Evolutionary conservation across 2,113 vertebrate species (phyloP).

Genomic region (Phaethornis superciliosus): DNA sequence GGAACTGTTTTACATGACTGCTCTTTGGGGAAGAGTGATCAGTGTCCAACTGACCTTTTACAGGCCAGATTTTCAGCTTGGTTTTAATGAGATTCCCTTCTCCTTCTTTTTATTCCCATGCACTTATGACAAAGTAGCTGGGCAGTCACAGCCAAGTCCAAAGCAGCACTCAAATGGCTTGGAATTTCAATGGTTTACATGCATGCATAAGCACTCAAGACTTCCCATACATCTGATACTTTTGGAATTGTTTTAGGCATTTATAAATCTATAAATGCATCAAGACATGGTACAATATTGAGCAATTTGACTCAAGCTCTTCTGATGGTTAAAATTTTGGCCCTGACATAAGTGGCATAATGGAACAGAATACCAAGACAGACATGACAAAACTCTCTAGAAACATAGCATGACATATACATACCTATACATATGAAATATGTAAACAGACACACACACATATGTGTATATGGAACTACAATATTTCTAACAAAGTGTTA

Average conservation of each 20-base stretch:
- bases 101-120: neutral
- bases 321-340: neutral
- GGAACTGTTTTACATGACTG: neutral
- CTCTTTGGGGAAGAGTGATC: neutral
- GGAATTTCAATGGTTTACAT: neutral
- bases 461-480: neutral
- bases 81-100: neutral
- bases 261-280: neutral
- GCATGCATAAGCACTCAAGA: neutral
- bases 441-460: neutral
- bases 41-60: neutral
- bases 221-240: accelerated
- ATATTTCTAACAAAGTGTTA: neutral
- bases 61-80: neutral
- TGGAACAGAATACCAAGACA: neutral
- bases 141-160: neutral
- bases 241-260: neutral
- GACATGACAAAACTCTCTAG: neutral
- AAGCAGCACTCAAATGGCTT: neutral
- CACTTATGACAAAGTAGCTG: neutral
- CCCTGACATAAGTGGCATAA: neutral
- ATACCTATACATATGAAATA: neutral
- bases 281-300: neutral
- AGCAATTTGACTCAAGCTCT: neutral
- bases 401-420: neutral